Evolutionary conservation across 1,140 invertebrate genomes (phyloP), one percentile per base, ranked within the genome.

Genomic region (Proales similis): DNA sequence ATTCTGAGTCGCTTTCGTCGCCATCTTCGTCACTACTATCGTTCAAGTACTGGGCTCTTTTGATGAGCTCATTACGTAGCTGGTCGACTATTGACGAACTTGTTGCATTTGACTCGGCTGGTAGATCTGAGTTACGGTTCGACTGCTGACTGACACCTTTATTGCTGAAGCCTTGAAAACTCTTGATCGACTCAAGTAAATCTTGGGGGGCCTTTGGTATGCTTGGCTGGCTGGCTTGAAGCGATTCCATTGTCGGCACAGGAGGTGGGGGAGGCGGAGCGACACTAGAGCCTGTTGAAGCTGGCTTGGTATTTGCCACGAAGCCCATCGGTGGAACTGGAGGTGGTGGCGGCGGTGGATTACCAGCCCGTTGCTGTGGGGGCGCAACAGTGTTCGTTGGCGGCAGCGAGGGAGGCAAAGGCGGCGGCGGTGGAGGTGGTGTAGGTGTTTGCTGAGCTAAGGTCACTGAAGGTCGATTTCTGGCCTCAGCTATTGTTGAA

Each of bases 1-100:
- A 57, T 42, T 57, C 51, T 26, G 51, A 57, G 45, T 57, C 51
- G 45, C 51, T 57, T 42, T 57, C 51, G 17, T 57, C 51, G n/a
- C 32, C 48, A 12, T 33, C 38, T 4, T 33, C 51, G 17, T 57
- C 51, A 39, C 45, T 42, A 42, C 51, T 57, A 26, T 42, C 45
- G 12, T 57, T 57, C 20, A 57, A 57, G 45, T 42, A 57, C 45
- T 57, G 51, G 17, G 51, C 51, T 14, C 51, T 22, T 27, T 57
- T 57, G 20, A 57, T 57, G n/a, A 57, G 36, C 45, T 57, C 51
- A 42, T 42, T 57, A 29, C 45, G 39, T 6, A 57, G 19, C 27
- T 57, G 51, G 45, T 57, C 51, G 2, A 57, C 11, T 29, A 57
- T n/a, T n/a, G n/a, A n/a, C n/a, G n/a, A 27, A 57, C 29, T 57